Conservation (phyloP, 2,113 vertebrate genomes). For the Aramus guarauna region DNA sequence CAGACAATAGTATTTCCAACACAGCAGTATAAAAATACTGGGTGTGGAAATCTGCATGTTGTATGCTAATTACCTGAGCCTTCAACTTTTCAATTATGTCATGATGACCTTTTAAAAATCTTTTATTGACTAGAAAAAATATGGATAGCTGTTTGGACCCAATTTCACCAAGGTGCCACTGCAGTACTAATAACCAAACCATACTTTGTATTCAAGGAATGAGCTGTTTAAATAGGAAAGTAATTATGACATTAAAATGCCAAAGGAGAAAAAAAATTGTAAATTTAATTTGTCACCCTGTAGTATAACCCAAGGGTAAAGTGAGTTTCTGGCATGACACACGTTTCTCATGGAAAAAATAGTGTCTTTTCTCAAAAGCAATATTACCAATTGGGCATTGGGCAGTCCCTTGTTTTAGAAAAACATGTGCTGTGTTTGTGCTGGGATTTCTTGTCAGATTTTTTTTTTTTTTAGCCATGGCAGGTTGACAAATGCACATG, state of each 20-base stretch:
- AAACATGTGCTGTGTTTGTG: neutral
- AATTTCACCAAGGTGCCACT: neutral
- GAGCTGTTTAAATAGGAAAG: neutral
- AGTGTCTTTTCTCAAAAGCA: neutral
- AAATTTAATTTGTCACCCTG: neutral
- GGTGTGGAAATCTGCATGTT: neutral
- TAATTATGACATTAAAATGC: constrained; percentile 21
- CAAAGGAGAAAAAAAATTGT: neutral
- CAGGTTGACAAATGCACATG: constrained; percentile 6
- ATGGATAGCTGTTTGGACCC: neutral
- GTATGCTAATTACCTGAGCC: neutral
- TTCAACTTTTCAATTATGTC: constrained; percentile 14
- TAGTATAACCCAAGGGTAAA: neutral
- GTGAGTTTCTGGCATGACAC: neutral
- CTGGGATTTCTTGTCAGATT: neutral
- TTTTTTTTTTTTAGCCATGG: neutral
- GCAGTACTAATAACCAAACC: neutral
- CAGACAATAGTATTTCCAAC: neutral
- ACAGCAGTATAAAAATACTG: neutral
- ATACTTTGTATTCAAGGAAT: neutral
- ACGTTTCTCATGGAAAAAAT: neutral
- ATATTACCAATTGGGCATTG: neutral
- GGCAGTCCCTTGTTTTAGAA: neutral
- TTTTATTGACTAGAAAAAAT: constrained; percentile 8
- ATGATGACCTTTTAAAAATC: constrained; percentile 18